phyloP scores from a whole-genome alignment of 1,140 invertebrate species.

The Physella acuta region DNA sequence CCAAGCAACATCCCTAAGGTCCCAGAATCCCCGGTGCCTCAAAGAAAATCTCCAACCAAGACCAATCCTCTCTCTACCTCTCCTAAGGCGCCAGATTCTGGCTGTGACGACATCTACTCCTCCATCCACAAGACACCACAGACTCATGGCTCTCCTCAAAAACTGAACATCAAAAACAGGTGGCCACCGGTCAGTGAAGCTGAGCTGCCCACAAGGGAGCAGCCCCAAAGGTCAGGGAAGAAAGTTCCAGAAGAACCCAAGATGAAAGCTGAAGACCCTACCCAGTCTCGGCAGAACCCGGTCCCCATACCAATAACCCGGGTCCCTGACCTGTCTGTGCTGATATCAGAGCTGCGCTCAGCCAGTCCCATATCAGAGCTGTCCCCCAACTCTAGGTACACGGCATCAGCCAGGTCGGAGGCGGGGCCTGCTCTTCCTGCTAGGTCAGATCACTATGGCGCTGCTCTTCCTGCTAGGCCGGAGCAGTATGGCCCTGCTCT shows the following conservation, averaged over 20 bases:
- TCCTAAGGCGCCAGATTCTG: background rate
- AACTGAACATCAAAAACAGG: conserved; percentile 9
- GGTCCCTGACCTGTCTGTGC: conserved; percentile 22
- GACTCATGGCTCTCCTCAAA: background rate
- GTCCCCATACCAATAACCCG: background rate
- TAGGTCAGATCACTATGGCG: background rate
- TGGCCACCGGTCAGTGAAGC: conserved; percentile 9
- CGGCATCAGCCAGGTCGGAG: conserved; percentile 6
- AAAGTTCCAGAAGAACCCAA: background rate
- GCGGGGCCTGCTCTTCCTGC: background rate
- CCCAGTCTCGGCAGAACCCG: background rate
- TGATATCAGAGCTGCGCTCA: conserved; percentile 22
- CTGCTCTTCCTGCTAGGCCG: background rate
- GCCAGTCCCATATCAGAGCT: conserved; percentile 5
- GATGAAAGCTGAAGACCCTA: background rate
- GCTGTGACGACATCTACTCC: background rate
- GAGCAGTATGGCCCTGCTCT: background rate
- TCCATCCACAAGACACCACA: background rate
- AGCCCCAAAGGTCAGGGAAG: background rate
- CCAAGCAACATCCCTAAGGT: conserved; percentile 14
- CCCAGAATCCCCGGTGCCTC: conserved; percentile 16
- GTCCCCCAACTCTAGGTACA: conserved; percentile 13
- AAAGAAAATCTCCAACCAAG: background rate
- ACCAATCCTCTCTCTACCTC: conserved; percentile 16
- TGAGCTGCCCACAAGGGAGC: background rate